These are phyloP conservation scores for Mesocentrotus franciscanus DNA, from an alignment of 53 echinoderm and acorn worm genomes.

Conservation along the genomic window DNA sequence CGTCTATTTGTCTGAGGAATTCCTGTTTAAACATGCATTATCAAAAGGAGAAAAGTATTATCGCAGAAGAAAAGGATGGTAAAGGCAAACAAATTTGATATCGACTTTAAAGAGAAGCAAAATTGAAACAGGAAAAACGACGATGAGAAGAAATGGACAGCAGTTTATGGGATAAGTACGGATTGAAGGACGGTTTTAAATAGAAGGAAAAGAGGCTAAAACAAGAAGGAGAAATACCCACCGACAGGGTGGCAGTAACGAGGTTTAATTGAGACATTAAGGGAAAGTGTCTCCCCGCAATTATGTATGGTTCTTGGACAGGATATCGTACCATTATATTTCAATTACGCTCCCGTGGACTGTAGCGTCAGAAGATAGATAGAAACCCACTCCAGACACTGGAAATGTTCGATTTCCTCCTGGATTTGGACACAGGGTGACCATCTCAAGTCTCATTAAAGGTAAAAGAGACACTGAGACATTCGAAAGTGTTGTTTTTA, in stretches of 20 bases:
- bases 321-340: conserved; percentile 41
- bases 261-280: conserved; percentile 46
- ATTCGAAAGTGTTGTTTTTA: no score
- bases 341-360: conserved; percentile 37
- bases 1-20: no score
- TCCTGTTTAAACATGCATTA: no score
- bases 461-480: background rate
- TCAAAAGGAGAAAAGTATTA: no score
- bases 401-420: conserved; percentile 36
- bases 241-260: background rate
- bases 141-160: background rate
- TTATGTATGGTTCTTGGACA: background rate
- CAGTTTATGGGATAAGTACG: background rate
- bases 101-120: no score
- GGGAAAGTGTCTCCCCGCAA: conserved; percentile 14
- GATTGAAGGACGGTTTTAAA: background rate
- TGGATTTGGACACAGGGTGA: background rate
- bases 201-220: background rate
- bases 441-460: conserved; percentile 6
- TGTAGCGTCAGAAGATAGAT: background rate
- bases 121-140: no score
- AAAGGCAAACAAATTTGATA: no score
- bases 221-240: background rate
- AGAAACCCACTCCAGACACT: conserved; percentile 22
- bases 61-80: no score